phyloP scores from a whole-genome alignment of 2,797 vertebrate species.

The Tinamus major region DNA sequence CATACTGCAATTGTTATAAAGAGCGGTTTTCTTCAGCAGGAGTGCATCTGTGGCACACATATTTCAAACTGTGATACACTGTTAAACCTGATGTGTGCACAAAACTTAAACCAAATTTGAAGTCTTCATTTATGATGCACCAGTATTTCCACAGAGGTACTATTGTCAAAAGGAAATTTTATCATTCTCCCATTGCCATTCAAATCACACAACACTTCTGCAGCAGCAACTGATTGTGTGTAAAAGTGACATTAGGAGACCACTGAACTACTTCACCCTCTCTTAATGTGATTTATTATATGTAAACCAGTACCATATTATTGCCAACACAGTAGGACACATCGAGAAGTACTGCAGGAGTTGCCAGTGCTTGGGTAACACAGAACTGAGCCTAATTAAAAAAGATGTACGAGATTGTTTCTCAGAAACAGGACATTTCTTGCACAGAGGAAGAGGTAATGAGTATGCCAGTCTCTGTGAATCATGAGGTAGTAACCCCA shows the following conservation, averaged over 20 bases:
- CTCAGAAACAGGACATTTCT: background rate
- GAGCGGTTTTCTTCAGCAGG: background rate
- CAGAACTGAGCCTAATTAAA: background rate
- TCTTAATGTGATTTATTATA: background rate
- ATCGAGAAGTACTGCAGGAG: background rate
- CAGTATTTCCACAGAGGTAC: background rate
- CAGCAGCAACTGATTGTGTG: background rate
- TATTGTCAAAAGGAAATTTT: background rate
- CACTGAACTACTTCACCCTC: background rate
- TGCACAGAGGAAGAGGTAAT: background rate
- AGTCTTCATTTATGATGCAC: background rate
- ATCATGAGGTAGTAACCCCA: background rate
- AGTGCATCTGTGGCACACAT: accelerated
- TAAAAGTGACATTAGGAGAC: background rate
- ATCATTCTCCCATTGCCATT: background rate
- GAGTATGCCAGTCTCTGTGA: background rate
- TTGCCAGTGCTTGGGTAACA: background rate
- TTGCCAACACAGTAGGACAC: background rate
- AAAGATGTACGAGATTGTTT: background rate
- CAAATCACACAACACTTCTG: background rate
- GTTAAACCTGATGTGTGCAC: background rate
- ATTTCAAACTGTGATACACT: background rate
- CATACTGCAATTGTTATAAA: background rate
- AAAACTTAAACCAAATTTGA: background rate
- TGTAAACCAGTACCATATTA: background rate